Percentiles rank a stretch among this genome's conserved stretches.
phyloP scores from a whole-genome alignment of 2,113 vertebrate species.

The Nyctereutes procyonoides region DNA sequence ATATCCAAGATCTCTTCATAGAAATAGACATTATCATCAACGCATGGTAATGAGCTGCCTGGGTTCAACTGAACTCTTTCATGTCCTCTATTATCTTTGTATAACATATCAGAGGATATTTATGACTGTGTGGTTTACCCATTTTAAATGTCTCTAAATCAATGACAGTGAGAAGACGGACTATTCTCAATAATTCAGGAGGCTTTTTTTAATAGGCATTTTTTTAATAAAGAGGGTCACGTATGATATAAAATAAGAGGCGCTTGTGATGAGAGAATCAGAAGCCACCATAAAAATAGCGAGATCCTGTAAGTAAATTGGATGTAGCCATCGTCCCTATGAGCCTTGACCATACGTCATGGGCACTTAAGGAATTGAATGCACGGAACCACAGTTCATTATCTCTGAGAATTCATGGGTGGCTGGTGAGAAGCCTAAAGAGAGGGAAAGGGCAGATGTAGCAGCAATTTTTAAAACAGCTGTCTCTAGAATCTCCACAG shows the following conservation, averaged over 20 bases:
- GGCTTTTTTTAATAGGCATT: neutral
- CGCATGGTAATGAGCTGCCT: conserved; percentile 38
- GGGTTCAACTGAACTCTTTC: conserved; percentile 14
- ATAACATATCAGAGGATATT: conserved; percentile 3
- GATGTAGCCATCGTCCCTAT: neutral
- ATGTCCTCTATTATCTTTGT: neutral
- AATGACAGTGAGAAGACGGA: conserved; percentile 37
- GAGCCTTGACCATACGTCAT: conserved; percentile 9
- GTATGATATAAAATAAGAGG: conserved; percentile 46
- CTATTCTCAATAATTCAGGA: conserved; percentile 17
- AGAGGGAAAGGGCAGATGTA: conserved; percentile 39
- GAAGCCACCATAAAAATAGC: conserved; percentile 48
- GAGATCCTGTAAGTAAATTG: conserved; percentile 24
- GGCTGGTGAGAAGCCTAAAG: conserved; percentile 28
- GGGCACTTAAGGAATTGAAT: conserved; percentile 64
- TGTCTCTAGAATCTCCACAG: neutral
- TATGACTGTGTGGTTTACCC: conserved; percentile 26
- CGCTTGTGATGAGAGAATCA: neutral
- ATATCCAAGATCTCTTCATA: neutral
- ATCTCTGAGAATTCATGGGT: conserved; percentile 54
- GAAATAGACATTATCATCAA: conserved; percentile 37
- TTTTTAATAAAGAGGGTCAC: neutral
- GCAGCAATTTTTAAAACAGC: conserved; percentile 48
- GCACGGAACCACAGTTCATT: conserved; percentile 21
- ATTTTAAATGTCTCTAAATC: conserved; percentile 54